Evolutionary conservation across 2,888 invertebrate species (phyloP).

Genomic region (Nineta flava): DNA sequence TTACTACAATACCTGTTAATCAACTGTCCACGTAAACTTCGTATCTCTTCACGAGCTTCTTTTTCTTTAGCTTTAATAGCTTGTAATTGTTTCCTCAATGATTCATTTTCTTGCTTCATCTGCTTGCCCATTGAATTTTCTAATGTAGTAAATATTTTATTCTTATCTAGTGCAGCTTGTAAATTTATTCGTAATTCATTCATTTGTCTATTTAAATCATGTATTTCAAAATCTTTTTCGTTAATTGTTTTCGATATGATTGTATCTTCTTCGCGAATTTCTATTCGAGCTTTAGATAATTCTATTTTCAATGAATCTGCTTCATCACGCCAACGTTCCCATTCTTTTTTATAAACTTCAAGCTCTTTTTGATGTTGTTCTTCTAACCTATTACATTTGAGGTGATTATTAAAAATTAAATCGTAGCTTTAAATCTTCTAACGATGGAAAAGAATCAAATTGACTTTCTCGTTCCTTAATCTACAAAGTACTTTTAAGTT

Average conservation of each 20-base stretch:
- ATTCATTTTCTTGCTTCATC: conserved; percentile 24
- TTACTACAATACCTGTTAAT: conserved; percentile 23
- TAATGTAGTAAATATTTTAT: conserved; percentile 15
- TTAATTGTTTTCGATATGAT: conserved; percentile 25
- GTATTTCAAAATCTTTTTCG: conserved; percentile 26
- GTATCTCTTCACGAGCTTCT: conserved; percentile 30
- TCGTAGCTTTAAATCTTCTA: no score
- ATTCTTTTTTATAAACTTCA: conserved; percentile 44
- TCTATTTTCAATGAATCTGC: conserved; percentile 27
- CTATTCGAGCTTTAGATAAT: conserved; percentile 25
- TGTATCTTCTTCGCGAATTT: conserved; percentile 22
- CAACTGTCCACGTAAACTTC: conserved; percentile 27
- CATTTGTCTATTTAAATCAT: not conserved
- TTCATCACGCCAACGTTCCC: conserved; percentile 43
- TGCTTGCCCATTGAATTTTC: conserved; percentile 18
- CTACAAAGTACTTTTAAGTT: no score
- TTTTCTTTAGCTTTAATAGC: conserved; percentile 34
- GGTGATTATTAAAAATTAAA: no score
- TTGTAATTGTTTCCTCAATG: conserved; percentile 32
- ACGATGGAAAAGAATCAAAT: no score
- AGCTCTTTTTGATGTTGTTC: conserved; percentile 46
- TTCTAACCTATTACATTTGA: conserved; percentile 29
- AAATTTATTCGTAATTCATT: not conserved
- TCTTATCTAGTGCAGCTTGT: not conserved
- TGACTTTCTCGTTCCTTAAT: no score